Evolutionary conservation across 2,797 vertebrate genomes (phyloP).

Genomic region (Chrosomus eos): DNA sequence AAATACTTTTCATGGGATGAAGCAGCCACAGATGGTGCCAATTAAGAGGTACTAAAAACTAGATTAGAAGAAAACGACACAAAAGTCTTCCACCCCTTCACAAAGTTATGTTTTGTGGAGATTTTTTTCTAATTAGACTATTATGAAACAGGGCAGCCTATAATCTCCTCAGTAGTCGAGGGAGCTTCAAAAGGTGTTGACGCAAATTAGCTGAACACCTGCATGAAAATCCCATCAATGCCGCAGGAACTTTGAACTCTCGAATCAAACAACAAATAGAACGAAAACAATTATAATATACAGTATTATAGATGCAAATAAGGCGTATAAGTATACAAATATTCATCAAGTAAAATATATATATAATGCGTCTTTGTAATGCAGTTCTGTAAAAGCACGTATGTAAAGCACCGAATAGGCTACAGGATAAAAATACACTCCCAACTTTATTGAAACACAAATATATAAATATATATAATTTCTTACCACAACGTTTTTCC

Average conservation of each 20-base stretch:
- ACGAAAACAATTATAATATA: background rate
- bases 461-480: background rate
- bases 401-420: background rate
- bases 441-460: slow-evolving; percentile 42
- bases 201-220: slow-evolving; percentile 41
- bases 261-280: background rate
- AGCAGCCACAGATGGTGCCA: slow-evolving; percentile 31
- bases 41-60: slow-evolving; percentile 43
- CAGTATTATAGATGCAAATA: background rate
- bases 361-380: slow-evolving; percentile 14
- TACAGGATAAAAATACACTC: background rate
- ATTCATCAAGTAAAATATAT: background rate
- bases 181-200: slow-evolving; percentile 14
- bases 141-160: slow-evolving; percentile 17
- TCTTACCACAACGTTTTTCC: slow-evolving; percentile 38
- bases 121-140: slow-evolving; percentile 17
- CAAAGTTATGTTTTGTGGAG: slow-evolving; percentile 34
- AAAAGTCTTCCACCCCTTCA: slow-evolving; percentile 8
- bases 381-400: slow-evolving; percentile 13
- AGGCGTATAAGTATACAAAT: background rate
- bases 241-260: slow-evolving; percentile 32
- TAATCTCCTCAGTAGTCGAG: slow-evolving; percentile 3
- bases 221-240: slow-evolving; percentile 31
- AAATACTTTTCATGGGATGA: background rate
- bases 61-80: slow-evolving; percentile 34